phyloP scores from a whole-genome alignment of 1,140 invertebrate genomes.

The Aradophagus sp. region DNA sequence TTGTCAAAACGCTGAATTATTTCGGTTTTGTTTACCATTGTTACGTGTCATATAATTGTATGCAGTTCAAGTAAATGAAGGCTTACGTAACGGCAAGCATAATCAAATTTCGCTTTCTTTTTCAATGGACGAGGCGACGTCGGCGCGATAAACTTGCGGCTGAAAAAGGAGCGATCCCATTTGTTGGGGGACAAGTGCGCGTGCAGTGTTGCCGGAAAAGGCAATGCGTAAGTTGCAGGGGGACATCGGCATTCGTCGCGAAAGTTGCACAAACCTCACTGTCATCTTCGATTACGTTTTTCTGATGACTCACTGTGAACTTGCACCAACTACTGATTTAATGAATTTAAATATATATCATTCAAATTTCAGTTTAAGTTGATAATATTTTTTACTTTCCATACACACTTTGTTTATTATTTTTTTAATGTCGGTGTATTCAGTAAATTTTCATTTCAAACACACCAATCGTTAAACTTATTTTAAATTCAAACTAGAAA shows the following conservation, averaged over 20 bases:
- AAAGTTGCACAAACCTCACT: conserved; percentile 32
- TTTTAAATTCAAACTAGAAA: too few species aligned
- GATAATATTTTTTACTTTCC: too few species aligned
- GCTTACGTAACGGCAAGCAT: conserved; percentile 16
- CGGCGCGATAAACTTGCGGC: conserved; percentile 9
- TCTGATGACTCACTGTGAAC: conserved; percentile 5
- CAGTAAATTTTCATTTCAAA: too few species aligned
- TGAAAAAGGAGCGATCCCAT: conserved; percentile 49
- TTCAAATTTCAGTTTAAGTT: too few species aligned
- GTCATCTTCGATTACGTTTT: conserved; percentile 34
- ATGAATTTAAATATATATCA: too few species aligned
- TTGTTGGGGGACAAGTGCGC: conserved; percentile 45
- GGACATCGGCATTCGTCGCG: conserved; percentile 31
- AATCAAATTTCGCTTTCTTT: conserved; percentile 45
- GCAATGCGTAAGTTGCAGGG: conserved; percentile 30
- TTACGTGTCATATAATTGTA: too few species aligned
- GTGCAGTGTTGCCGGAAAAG: conserved; percentile 45
- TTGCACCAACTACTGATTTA: too few species aligned
- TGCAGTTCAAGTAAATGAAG: too few species aligned
- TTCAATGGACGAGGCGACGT: neutral
- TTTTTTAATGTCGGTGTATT: too few species aligned
- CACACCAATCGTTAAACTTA: too few species aligned
- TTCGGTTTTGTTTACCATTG: too few species aligned
- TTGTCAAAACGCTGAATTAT: neutral
- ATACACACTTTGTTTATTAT: too few species aligned